These are phyloP conservation scores for Sigmodon hispidus DNA, from an alignment of 2,113 vertebrate species.

Conservation along the genomic window DNA sequence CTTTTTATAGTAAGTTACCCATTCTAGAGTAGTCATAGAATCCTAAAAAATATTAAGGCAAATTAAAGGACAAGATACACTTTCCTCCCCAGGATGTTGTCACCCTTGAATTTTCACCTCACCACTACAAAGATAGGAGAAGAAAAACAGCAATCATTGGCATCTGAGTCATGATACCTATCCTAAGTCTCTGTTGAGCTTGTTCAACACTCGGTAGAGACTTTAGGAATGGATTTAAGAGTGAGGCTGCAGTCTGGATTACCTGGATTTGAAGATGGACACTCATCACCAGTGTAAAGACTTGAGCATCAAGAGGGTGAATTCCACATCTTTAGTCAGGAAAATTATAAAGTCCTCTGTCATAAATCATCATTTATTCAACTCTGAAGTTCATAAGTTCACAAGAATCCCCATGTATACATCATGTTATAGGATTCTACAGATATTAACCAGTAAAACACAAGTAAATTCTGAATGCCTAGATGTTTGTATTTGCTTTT, in stretches of 20 bases:
- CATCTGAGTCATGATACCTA: too few species aligned
- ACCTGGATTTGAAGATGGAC: background rate
- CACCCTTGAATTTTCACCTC: background rate
- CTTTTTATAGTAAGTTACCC: background rate
- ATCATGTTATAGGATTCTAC: background rate
- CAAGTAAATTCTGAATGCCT: background rate
- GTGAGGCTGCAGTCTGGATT: fast-evolving
- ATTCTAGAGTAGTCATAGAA: too few species aligned
- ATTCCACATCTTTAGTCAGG: background rate
- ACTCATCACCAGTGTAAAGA: background rate
- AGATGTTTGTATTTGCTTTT: background rate
- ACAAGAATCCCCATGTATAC: too few species aligned
- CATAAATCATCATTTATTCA: background rate
- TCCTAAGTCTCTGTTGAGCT: background rate
- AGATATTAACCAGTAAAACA: background rate
- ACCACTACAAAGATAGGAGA: too few species aligned
- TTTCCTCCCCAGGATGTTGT: background rate
- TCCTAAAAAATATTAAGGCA: background rate
- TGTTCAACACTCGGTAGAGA: background rate
- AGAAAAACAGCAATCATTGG: background rate
- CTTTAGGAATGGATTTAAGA: background rate
- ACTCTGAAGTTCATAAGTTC: background rate
- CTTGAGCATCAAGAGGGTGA: background rate
- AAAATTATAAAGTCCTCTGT: background rate
- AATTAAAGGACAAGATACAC: background rate